Evolutionary conservation across 1,140 invertebrate species (phyloP), one percentile per base, ranked within the genome.

Genomic region (Aphidius ervi): DNA sequence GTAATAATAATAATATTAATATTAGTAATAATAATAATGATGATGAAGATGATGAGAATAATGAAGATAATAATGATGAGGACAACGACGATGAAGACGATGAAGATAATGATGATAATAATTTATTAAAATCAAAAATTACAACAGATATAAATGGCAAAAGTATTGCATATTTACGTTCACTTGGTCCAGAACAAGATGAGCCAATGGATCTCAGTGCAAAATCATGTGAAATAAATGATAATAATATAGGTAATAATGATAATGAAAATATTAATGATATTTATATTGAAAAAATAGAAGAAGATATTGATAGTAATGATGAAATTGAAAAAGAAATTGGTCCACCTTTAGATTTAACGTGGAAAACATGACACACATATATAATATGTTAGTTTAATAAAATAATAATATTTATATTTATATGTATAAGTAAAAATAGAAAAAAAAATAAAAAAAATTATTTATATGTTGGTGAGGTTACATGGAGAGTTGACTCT

Each of bases 201-300:
- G 84, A 88, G 63, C 90, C 90, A 2, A 92, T 92, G 63, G 90
- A 92, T 71, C 77, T 92, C 23, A 89, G 87, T 9, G 84, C 88
- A 63, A 88, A 88, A 82, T 4, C 78, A 80, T 50, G 6, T 20
- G 49, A 46, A 9, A 46, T 31, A 1, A 46, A 40, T 41, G 54
- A 42, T 16, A 55, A 58, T 43, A 31, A 1, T 31, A 31, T 31
- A 31, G 4, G 4, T 23, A 68, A 78, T n/a, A 80, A 79, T 52
- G 79, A 79, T 65, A 68, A 81, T 31, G 66, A 64, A 46, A 82
- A 80, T 59, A 79, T 77, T n/a, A 65, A 60, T 37, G 62, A 61
- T 16, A 63, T 63, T 10, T 61, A 65, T 31, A 68, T 78, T 23
- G 70, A 78, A 10, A 80, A 79, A 54, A 78, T 80, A 65, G 69